Evolutionary conservation across 2,888 invertebrate genomes (phyloP).

Genomic region (Scaptomyza reducta): DNA sequence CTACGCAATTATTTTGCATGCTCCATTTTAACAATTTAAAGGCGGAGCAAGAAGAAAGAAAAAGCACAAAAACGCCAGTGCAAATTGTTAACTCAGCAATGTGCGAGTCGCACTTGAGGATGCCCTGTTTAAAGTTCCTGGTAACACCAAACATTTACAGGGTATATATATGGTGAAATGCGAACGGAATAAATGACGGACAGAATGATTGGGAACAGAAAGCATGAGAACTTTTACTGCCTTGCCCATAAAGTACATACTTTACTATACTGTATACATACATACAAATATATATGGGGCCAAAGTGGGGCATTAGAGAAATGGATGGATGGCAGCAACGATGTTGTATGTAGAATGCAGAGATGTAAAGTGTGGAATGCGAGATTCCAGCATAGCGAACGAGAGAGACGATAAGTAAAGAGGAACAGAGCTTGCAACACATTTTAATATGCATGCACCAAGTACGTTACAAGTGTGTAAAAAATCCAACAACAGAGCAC

Average conservation of each 20-base stretch:
- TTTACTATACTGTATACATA: background rate
- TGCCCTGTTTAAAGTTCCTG: too few species aligned
- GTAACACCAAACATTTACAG: too few species aligned
- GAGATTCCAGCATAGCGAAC: conserved; percentile 8
- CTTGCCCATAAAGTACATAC: background rate
- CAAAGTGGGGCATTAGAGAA: conserved; percentile 52
- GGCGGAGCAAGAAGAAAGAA: background rate
- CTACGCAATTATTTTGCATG: conserved; percentile 74
- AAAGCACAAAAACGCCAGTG: background rate
- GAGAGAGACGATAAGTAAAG: background rate
- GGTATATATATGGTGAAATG: conserved; percentile 45
- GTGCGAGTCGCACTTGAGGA: background rate
- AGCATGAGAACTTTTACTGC: conserved; percentile 21
- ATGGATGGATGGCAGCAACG: conserved; percentile 25
- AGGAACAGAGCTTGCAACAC: conserved; percentile 11
- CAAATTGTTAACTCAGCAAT: background rate
- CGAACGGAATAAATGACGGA: conserved; percentile 26
- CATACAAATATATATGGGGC: background rate
- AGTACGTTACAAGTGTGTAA: conserved; percentile 39
- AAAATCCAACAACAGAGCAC: too few species aligned
- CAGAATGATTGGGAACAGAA: conserved; percentile 32
- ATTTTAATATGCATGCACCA: conserved; percentile 69
- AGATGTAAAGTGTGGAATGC: conserved; percentile 6
- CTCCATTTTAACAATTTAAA: conserved; percentile 72
- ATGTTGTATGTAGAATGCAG: conserved; percentile 21